A percentile compares a stretch with the other conserved stretches of the same genome.
Evolutionary conservation across 1,140 invertebrate genomes (phyloP).

Genomic region (Chironomus tepperi): DNA sequence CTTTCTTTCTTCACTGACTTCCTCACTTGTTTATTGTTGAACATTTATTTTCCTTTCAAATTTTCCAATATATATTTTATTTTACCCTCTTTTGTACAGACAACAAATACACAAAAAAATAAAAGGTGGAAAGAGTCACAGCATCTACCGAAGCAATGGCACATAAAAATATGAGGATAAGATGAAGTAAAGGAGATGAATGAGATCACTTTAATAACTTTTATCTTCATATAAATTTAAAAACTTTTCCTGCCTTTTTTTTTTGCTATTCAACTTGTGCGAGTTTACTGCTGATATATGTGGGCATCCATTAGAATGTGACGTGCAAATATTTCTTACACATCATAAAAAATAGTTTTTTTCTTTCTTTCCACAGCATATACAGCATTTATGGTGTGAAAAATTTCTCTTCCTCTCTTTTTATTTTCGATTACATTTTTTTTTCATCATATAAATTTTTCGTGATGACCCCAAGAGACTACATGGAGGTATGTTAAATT

Average conservation of each 20-base stretch:
- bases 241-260: neutral
- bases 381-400: conserved; percentile 12
- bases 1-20: too few species aligned
- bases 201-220: conserved; percentile 9
- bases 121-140: neutral
- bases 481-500: too few species aligned
- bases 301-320: neutral
- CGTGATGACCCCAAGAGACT: neutral
- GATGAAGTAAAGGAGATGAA: neutral
- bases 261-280: neutral
- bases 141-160: too few species aligned
- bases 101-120: neutral
- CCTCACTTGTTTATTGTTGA: too few species aligned
- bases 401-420: neutral
- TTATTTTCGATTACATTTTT: neutral
- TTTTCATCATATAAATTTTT: too few species aligned
- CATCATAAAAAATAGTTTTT: conserved; percentile 14
- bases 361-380: neutral
- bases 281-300: neutral
- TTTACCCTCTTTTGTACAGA: too few species aligned
- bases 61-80: too few species aligned
- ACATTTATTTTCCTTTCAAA: too few species aligned
- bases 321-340: conserved; percentile 13
- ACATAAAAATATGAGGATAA: too few species aligned
- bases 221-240: conserved; percentile 15